phyloP scores from a whole-genome alignment of 2,113 vertebrate genomes.

The Perca fluviatilis region DNA sequence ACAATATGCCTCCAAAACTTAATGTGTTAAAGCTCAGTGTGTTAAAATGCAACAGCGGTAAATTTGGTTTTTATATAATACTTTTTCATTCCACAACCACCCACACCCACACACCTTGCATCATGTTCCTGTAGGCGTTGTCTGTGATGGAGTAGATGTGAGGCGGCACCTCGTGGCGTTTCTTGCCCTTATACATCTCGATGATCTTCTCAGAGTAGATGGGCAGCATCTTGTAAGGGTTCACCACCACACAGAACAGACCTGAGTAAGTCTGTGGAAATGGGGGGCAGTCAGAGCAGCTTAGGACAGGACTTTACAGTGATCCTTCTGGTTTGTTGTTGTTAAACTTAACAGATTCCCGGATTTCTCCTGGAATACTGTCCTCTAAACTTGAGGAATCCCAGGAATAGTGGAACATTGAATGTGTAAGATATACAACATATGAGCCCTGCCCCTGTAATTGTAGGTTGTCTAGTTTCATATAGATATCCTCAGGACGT shows the following conservation, averaged over 20 bases:
- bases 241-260: conserved; percentile 97
- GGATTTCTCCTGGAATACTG: neutral
- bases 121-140: conserved; percentile 98
- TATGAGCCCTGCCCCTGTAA: neutral
- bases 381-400: neutral
- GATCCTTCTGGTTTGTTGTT: neutral
- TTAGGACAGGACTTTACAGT: neutral
- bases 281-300: neutral
- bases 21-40: too few relatives aligned
- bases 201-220: conserved; percentile 98
- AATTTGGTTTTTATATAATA: too few relatives aligned
- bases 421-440: neutral
- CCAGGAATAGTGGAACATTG: neutral
- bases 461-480: neutral
- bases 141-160: conserved; percentile 98
- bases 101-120: conserved; percentile 88
- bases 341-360: neutral
- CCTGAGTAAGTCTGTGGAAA: conserved; percentile 92
- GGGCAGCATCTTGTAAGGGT: conserved; percentile 97
- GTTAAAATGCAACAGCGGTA: too few relatives aligned
- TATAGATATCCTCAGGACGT: neutral
- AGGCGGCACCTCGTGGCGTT: conserved; percentile 95
- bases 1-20: too few relatives aligned
- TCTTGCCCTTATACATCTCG: conserved; percentile 99
- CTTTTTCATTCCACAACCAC: too few relatives aligned